phyloP scores from a whole-genome alignment of 2,797 vertebrate species.

The Garrulus glandarius region DNA sequence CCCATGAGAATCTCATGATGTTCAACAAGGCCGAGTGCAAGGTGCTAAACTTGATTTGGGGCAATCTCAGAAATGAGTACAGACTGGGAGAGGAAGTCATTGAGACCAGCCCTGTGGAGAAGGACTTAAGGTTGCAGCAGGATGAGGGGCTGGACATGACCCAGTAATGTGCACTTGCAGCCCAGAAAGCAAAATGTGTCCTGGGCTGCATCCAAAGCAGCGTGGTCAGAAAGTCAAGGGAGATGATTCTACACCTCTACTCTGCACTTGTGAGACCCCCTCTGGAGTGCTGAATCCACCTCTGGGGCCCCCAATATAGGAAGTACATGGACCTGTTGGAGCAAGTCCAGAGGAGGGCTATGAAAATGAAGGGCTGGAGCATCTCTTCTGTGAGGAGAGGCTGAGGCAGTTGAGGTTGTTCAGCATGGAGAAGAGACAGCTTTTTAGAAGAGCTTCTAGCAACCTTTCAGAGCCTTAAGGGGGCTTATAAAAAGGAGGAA shows the following conservation, averaged over 20 bases:
- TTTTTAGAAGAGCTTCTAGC: not conserved
- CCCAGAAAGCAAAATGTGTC: rapidly evolving
- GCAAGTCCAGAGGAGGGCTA: too few relatives aligned
- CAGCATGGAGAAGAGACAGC: not conserved
- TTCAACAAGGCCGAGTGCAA: not conserved
- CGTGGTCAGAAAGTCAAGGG: rapidly evolving
- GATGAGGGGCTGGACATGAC: not conserved
- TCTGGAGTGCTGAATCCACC: not conserved
- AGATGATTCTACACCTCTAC: rapidly evolving
- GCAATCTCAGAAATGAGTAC: not conserved
- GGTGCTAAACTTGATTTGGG: not conserved
- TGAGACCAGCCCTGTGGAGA: not conserved
- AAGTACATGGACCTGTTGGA: not conserved
- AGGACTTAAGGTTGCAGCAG: not conserved
- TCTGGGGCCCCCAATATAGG: rapidly evolving
- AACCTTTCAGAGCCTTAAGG: not conserved
- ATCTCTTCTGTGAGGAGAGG: too few relatives aligned
- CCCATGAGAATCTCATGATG: not conserved
- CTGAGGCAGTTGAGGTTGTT: not conserved
- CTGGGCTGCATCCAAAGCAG: not conserved
- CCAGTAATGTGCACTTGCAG: rapidly evolving
- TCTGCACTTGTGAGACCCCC: not conserved
- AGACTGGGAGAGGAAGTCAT: not conserved
- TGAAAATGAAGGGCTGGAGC: not conserved
- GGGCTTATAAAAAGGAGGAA: not conserved